Evolutionary conservation across 1,140 invertebrate species (phyloP), one percentile per base, ranked within the genome.

Genomic region (Heterodera schachtii): DNA sequence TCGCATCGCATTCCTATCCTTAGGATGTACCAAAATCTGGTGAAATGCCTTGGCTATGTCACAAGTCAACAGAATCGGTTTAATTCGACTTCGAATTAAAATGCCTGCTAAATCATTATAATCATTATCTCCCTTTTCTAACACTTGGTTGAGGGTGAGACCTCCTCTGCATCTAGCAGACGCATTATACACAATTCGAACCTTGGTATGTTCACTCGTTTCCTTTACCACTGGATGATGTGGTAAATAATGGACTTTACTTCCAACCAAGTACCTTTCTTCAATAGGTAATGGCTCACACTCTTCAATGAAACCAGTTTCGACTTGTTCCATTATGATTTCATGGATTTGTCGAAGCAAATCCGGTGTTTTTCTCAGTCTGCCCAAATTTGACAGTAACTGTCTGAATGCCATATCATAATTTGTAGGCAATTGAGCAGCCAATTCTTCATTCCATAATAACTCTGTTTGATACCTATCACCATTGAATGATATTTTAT

Each of bases 391-490:
- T 44, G 71, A 46, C 31, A 6, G 21, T n/a, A 73, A 31, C 31
- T 46, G 44, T 5, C 49, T 16, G 19, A 73, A 46, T 46, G 19
- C 44, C 31, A 44, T n/a, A 46, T 73, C 43, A 16, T 73, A 44
- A 73, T 73, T 73, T 2, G 9, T 16, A 0, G 70, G 70, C 19
- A 73, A 73, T 73, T n/a, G 43, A 16, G 11, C n/a, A 16, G 70
- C 70, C 47, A 73, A n/a, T 16, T 47, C 47, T 52, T 52, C 49
- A 6, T 73, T 9, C 70, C 70, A 73, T n/a, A 73, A 73, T 7
- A 73, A 47, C 8, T 43, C 70, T 2, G 70, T 73, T n/a, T 73
- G 70, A 73, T 73, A 73, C 47, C 70, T 73, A 16, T 73, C 13
- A 0, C 70, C 70, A 6, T 73, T 19, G 8, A 44, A 73, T 73